Evolutionary conservation across 2,888 invertebrate species (phyloP), one percentile per base, ranked within the genome.

Genomic region (Melieria omissa): DNA sequence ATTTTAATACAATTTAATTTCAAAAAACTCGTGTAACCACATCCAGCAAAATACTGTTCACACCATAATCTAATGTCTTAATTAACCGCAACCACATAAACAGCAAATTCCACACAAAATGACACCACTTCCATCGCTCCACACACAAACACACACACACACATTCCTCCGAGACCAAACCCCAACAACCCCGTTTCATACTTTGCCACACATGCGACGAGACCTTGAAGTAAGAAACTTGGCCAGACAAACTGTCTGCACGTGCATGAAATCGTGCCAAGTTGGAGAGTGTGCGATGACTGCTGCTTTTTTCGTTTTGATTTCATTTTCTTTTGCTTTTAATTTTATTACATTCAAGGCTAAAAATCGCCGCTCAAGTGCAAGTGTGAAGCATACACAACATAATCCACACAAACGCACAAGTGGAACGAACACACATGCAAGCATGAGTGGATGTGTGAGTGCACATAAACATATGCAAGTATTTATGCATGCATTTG

Each of bases 321-420:
- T 55, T 55, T n/a, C n/a, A 6, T 55, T 55, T n/a, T 6, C 55
- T 55, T n/a, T n/a, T 55, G 7, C 49, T 67, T 66, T 47, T 67
- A 67, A 67, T 67, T 67, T 67, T 67, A 67, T 67, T 67, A 60
- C 60, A 52, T 67, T 67, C 67, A 67, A 67, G 67, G 67, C 61
- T 67, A 52, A 61, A 67, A 60, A 44, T 49, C 61, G 12, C 52
- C 55, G 29, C 66, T 44, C 52, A 61, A 60, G 67, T 60, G 67
- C 60, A 67, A 67, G 67, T 67, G 60, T 49, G 67, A 67, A 67
- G 10, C 5, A 66, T 10, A 7, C 44, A 55, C 45, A 29, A 49
- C 14, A 44, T 49, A 58, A 67, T n/a, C 10, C n/a, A 46, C 41
- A 66, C 57, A 65, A 6, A 49, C 5, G 14, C 1, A 57, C 49